Evolutionary conservation across 2,113 vertebrate genomes (phyloP), one percentile per base, ranked within the genome.

Genomic region (Saguinus midas): DNA sequence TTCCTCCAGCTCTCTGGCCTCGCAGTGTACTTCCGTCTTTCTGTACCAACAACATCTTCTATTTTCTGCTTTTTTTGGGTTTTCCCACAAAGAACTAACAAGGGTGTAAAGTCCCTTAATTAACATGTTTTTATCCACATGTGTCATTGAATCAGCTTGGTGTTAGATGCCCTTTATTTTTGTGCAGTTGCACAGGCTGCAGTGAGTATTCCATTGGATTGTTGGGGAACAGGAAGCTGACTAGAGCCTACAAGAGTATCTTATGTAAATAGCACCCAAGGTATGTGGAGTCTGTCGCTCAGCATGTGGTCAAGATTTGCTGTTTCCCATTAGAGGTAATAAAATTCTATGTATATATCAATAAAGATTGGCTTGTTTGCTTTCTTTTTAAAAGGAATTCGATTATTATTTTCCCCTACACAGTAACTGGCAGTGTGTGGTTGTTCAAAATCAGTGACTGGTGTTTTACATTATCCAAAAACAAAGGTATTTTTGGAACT

Each of bases 301-400:
- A 58, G 48, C 79, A 21, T 40, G 32, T 48, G 57, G 43, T 37
- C 57, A 72, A 90, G 81, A 90, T 83, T 92, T 94, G 64, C 66
- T 48, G 57, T 57, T 92, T 87, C 50, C n/a, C 58, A 79, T 72
- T 27, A 72, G 83, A 83, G 61, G 35, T 35, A 70, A 85, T 88
- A 40, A 79, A 87, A 48, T 50, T 55, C 8, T 50, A 14, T 58
- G 27, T 61, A 66, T 25, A 58, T 27, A 25, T 1, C 45, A 92
- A 43, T 72, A 86, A 81, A 85, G 70, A 80, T 64, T 13, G 43
- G 61, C 40, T 75, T 92, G 87, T 87, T 96, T 95, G 84, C 58
- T 86, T 78, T 85, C n/a, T 61, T 50, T 70, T 80, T 57, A 35
- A 64, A 10, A 48, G 8, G 50, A 75, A 55, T 55, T 45, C 64